Percentiles rank a stretch among this genome's conserved stretches.
phyloP scores from a whole-genome alignment of 2,113 vertebrate genomes.

The Ictidomys tridecemlineatus region DNA sequence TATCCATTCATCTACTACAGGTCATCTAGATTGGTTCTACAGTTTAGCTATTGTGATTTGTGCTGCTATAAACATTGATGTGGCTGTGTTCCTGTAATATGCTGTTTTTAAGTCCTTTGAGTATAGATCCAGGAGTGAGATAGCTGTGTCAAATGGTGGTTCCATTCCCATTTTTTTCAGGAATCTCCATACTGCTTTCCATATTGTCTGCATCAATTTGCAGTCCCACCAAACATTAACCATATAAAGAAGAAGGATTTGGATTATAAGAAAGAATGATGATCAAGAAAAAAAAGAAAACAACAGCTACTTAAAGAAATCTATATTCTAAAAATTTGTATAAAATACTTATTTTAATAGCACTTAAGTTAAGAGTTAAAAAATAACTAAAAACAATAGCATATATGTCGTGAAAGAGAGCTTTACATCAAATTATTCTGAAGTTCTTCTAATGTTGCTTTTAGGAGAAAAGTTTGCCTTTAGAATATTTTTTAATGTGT shows the following conservation, averaged over 20 bases:
- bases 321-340: background rate
- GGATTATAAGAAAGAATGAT: background rate
- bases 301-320: background rate
- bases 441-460: background rate
- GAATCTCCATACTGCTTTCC: no score
- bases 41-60: no score
- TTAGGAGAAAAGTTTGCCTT: slow-evolving; percentile 22
- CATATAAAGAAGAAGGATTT: background rate
- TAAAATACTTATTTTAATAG: slow-evolving; percentile 36
- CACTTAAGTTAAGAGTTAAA: background rate
- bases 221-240: background rate
- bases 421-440: slow-evolving; percentile 15
- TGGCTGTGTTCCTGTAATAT: no score
- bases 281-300: background rate
- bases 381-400: background rate
- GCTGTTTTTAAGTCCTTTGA: no score
- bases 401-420: background rate
- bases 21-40: no score
- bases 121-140: no score
- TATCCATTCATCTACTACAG: no score
- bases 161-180: no score
- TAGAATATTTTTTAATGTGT: background rate
- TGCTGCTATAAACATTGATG: no score
- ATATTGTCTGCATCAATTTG: no score
- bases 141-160: no score